Base-by-base conservation (phyloP, 2,113 vertebrate species). In the Lycocorax pyrrhopterus region DNA sequence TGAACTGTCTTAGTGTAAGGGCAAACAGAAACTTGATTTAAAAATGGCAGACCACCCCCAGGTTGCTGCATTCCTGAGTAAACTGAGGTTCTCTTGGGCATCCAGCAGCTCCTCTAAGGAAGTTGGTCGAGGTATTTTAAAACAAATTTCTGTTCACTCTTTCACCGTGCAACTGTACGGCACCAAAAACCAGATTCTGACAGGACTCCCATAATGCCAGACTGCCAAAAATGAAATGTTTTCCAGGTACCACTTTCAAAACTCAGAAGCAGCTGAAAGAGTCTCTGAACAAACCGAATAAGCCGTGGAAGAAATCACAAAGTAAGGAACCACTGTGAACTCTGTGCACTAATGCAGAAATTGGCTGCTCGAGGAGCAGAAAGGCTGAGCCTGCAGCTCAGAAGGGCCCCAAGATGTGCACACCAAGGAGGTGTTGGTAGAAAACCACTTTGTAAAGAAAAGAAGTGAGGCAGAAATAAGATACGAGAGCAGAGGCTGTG, bases 221-320 rank as follows among this genome's bases (percentile, higher is more conserved):
- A 91, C 75, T 97, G 96, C 97, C 91, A 96, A 89, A 87, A 71
- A 81, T 95, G 94, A 97, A 95, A 96, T 98, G 97, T 98, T 98
- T 98, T 98, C 98, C 98, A 98, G 98, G 98, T 98, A 97, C 98
- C 96, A 98, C 98, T 97, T 98, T 98, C 98, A 98, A 98, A 98
- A 94, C 98, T 97, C 98, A 98, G 98, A 98, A 98, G 98, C 98
- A 98, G 96, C 97, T 97, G 98, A 98, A 98, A 97, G 98, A 98
- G 97, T 97, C 97, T 97, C 98, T 97, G 96, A 98, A 97, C 98
- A 98, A 98, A 96, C 97, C 98, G 96, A 98, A 98, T 97, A 98
- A 98, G 92, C 97, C 97, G 91, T 98, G 98, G 98, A 98, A 98
- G 98, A 98, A 98, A 97, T 97, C 98, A 32, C 98, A 98, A 98